These are phyloP conservation scores for Drosophila subobscura DNA, from an alignment of 1,140 invertebrate species.

Conservation along the genomic window DNA sequence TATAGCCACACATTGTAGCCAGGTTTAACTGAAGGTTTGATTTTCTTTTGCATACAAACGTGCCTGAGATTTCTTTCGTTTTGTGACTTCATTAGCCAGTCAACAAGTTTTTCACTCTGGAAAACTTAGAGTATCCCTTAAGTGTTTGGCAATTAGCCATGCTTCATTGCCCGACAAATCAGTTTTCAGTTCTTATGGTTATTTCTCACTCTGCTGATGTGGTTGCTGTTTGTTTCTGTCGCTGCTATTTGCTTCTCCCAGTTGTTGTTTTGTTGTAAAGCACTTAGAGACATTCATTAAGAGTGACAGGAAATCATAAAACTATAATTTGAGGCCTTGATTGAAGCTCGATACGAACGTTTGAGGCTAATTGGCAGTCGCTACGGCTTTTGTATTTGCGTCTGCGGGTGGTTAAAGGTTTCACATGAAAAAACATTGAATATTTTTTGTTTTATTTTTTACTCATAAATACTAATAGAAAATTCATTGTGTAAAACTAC, in stretches of 20 bases:
- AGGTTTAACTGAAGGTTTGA: slow-evolving; percentile 20
- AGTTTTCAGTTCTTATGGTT: slow-evolving; percentile 45
- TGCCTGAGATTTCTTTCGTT: slow-evolving; percentile 33
- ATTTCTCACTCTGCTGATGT: slow-evolving; percentile 22
- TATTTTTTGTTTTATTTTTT: too few species aligned
- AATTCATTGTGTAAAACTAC: too few species aligned
- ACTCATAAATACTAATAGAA: too few species aligned
- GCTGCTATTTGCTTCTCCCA: too few species aligned
- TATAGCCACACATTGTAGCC: slow-evolving; percentile 17
- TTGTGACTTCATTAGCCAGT: slow-evolving; percentile 73
- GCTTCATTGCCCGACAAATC: slow-evolving; percentile 70
- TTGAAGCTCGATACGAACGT: slow-evolving; percentile 28
- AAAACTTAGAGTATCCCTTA: slow-evolving; percentile 8
- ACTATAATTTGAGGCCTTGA: slow-evolving; percentile 62
- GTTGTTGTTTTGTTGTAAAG: slow-evolving; percentile 21
- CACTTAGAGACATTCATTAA: slow-evolving; percentile 60
- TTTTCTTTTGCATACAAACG: slow-evolving; percentile 20
- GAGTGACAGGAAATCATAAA: slow-evolving; percentile 80
- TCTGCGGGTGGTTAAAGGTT: not conserved
- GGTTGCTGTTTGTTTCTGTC: slow-evolving; percentile 2
- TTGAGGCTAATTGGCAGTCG: slow-evolving; percentile 58
- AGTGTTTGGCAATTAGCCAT: slow-evolving; percentile 71
- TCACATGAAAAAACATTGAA: too few species aligned
- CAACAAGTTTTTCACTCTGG: slow-evolving; percentile 58
- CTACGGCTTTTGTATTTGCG: too few species aligned